Evolutionary conservation across 2,797 vertebrate genomes (phyloP).

Genomic region (Mus spretus): DNA sequence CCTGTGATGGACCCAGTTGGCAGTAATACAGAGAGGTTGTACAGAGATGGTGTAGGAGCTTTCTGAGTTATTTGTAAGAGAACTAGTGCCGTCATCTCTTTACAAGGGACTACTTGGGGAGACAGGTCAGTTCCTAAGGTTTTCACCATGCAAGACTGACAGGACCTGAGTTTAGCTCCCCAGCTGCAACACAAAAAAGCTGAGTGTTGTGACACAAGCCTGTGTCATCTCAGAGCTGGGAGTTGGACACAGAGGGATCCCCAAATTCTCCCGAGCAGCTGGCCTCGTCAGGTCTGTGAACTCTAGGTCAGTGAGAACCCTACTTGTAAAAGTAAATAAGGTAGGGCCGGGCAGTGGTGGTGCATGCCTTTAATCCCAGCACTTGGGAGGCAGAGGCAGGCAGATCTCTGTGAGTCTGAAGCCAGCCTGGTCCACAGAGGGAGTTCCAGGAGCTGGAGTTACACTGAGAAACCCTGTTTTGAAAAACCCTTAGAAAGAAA

Average conservation of each 20-base stretch:
- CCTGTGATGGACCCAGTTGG: neutral
- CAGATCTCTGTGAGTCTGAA: neutral
- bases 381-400: neutral
- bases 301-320: too few species aligned
- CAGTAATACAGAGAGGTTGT: neutral
- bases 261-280: neutral
- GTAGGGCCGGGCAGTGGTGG: neutral
- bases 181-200: neutral
- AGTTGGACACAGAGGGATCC: neutral
- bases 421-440: neutral
- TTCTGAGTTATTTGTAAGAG: neutral
- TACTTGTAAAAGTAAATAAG: neutral
- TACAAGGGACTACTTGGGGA: neutral
- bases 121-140: neutral
- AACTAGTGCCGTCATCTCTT: neutral
- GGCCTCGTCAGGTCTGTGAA: neutral
- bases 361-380: neutral
- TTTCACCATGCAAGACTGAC: neutral
- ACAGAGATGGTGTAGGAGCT: neutral
- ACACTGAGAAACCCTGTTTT: neutral
- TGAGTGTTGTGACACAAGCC: neutral
- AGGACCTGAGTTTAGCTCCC: neutral
- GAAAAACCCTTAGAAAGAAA: neutral
- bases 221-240: neutral
- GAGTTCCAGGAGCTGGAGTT: neutral